Percentiles rank a stretch among this genome's conserved stretches.
These are phyloP conservation scores for Engystomops pustulosus DNA, from an alignment of 2,113 vertebrate species.

Conservation along the genomic window DNA sequence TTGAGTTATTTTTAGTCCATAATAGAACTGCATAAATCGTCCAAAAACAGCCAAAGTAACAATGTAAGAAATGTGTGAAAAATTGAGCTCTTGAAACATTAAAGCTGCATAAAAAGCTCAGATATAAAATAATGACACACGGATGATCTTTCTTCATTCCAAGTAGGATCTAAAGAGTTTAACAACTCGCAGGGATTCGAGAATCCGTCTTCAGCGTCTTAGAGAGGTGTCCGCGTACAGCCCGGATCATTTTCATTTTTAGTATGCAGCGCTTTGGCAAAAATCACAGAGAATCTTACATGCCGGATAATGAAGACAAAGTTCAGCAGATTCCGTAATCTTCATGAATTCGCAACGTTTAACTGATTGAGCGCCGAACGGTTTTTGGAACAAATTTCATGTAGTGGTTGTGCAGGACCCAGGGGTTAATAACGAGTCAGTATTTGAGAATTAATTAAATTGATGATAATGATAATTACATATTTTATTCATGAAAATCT, in stretches of 20 bases:
- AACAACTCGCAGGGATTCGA: conserved; percentile 44
- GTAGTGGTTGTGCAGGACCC: neutral
- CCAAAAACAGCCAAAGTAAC: conserved; percentile 47
- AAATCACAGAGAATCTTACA: conserved; percentile 21
- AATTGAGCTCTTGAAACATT: conserved; percentile 59
- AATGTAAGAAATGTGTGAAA: conserved; percentile 58
- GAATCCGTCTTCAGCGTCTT: conserved; percentile 26
- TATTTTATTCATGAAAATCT: too few species aligned
- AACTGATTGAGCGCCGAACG: neutral
- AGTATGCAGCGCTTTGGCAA: conserved; percentile 9
- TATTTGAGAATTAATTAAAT: too few species aligned
- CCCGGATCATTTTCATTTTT: conserved; percentile 54
- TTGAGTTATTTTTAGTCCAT: conserved; percentile 57
- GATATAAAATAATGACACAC: conserved; percentile 54
- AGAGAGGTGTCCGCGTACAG: conserved; percentile 25
- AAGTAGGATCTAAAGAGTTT: conserved; percentile 45
- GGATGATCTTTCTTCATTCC: conserved; percentile 56
- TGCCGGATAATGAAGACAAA: conserved; percentile 45
- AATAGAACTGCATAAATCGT: conserved; percentile 57
- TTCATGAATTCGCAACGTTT: conserved; percentile 22
- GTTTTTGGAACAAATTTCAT: neutral
- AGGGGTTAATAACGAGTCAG: neutral
- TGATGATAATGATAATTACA: too few species aligned
- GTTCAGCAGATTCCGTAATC: conserved; percentile 21
- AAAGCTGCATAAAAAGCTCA: conserved; percentile 55